Percentiles rank a stretch among this genome's conserved stretches.
phyloP scores from a whole-genome alignment of 2,113 vertebrate genomes.

The Stictonetta naevosa region DNA sequence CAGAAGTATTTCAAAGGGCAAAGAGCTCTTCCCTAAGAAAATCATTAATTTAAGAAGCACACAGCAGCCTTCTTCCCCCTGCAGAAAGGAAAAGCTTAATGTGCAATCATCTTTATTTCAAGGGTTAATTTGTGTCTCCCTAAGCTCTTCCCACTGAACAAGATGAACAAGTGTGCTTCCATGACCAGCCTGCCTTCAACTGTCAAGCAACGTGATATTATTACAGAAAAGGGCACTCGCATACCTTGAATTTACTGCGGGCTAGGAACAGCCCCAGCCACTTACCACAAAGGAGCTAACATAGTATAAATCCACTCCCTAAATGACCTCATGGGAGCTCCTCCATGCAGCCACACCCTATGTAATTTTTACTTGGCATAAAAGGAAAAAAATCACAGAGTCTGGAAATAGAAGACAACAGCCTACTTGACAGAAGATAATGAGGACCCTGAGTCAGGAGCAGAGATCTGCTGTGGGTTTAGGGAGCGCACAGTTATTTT shows the following conservation, averaged over 20 bases:
- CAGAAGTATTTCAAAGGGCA: background rate
- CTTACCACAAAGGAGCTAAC: background rate
- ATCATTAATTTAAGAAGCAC: background rate
- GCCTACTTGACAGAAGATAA: background rate
- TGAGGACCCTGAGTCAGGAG: background rate
- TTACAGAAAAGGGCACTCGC: background rate
- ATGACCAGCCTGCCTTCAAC: fast-evolving
- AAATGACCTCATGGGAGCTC: background rate
- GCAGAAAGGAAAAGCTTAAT: background rate
- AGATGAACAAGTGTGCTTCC: background rate
- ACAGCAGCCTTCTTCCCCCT: background rate
- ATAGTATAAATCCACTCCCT: background rate
- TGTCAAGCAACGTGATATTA: background rate
- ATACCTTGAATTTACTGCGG: background rate
- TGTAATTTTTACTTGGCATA: background rate
- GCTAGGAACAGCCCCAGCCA: background rate
- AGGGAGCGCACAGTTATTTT: background rate
- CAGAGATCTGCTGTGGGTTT: background rate
- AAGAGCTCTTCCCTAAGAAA: background rate
- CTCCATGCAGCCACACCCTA: background rate
- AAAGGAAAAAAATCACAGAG: background rate
- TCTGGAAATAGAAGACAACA: background rate
- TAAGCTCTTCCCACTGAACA: background rate
- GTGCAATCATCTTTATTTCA: background rate
- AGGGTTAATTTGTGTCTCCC: background rate